Conservation (phyloP, 2,113 vertebrate genomes). For the Columba livia region DNA sequence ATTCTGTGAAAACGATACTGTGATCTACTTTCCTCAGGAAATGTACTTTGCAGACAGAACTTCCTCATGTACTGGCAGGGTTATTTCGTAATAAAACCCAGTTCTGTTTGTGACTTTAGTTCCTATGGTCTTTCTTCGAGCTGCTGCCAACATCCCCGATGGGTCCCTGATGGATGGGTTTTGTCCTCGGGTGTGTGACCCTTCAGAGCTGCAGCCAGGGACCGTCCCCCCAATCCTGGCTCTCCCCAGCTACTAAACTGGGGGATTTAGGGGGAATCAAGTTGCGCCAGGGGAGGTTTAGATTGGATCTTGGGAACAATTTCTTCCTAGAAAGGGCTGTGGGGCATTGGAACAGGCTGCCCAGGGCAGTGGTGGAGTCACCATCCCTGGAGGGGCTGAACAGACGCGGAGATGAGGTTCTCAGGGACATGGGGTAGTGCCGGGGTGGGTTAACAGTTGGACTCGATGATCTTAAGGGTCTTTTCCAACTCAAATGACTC, state of each 20-base stretch:
- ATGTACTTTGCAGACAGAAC: slow-evolving; percentile 72
- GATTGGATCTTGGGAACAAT: too few relatives aligned
- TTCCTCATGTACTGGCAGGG: slow-evolving; percentile 72
- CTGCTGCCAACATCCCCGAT: background rate
- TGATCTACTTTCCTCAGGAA: slow-evolving; percentile 81
- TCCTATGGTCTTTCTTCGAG: slow-evolving; percentile 62
- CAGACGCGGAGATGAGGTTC: too few relatives aligned
- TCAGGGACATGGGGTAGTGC: too few relatives aligned
- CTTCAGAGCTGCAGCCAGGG: accelerated
- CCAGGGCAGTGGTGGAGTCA: too few relatives aligned
- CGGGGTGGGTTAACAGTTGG: too few relatives aligned
- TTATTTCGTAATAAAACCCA: slow-evolving; percentile 81
- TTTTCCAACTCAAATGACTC: too few relatives aligned
- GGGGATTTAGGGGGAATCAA: background rate
- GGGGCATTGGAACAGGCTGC: too few relatives aligned
- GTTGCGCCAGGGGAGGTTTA: too few relatives aligned
- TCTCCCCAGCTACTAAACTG: background rate
- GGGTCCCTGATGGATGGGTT: background rate
- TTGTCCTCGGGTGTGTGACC: background rate
- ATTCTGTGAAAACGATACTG: slow-evolving; percentile 73
- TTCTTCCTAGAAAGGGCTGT: too few relatives aligned
- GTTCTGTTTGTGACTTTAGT: slow-evolving; percentile 75
- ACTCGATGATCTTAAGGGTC: too few relatives aligned
- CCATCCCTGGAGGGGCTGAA: too few relatives aligned
- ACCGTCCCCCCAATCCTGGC: background rate